Conservation (phyloP, 2,113 vertebrate species). For the Atractosteus spatula region DNA sequence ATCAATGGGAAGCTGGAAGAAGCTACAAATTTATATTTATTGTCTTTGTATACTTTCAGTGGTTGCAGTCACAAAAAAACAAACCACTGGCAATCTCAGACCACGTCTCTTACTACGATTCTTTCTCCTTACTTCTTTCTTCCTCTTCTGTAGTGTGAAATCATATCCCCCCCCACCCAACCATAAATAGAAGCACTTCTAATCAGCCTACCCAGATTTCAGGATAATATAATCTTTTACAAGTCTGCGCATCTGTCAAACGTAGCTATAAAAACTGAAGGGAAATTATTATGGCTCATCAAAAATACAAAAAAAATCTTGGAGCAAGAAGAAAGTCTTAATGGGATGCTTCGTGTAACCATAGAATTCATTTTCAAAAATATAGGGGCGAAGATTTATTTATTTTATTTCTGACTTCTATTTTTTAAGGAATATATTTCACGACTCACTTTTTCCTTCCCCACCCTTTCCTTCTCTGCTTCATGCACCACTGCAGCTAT, state of each 20-base stretch:
- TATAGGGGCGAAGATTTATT: constrained; percentile 16
- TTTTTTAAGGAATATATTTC: constrained; percentile 35
- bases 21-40: too few species aligned
- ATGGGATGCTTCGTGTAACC: constrained; percentile 1
- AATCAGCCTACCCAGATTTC: constrained; percentile 32
- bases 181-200: constrained; percentile 25
- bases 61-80: too few species aligned
- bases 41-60: too few species aligned
- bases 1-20: too few species aligned
- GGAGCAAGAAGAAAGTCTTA: constrained; percentile 14
- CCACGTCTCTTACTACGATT: constrained; percentile 10
- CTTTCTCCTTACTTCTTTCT: constrained; percentile 5
- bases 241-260: constrained; percentile 45
- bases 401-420: constrained; percentile 39
- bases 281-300: constrained; percentile 44
- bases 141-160: constrained; percentile 17
- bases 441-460: constrained; percentile 35
- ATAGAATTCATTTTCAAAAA: constrained; percentile 8
- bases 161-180: constrained; percentile 15
- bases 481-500: constrained; percentile 81
- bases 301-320: constrained; percentile 33
- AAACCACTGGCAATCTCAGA: too few species aligned
- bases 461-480: constrained; percentile 42
- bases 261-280: constrained; percentile 38
- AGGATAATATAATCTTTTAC: constrained; percentile 42